Conservation (phyloP, 2,888 invertebrate genomes). For the Rhogogaster chlorosoma region DNA sequence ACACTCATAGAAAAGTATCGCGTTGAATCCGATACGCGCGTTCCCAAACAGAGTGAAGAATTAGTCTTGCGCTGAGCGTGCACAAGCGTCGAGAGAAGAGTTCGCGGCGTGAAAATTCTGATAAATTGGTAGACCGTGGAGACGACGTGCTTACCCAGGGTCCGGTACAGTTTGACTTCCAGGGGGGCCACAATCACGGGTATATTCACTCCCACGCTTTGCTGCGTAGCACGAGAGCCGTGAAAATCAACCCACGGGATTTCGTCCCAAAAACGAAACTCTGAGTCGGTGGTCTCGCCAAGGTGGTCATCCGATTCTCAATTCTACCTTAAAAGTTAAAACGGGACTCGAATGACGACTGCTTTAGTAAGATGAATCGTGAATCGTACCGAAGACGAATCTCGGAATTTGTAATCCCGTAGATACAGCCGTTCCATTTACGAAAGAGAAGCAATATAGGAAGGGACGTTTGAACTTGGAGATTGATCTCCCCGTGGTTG, state of each 20-base stretch:
- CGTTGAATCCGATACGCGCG: constrained; percentile 27
- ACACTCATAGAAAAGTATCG: constrained; percentile 3
- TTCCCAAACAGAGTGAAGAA: constrained; percentile 16
- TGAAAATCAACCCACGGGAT: constrained; percentile 67
- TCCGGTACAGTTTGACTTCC: background rate
- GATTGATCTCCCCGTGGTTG: background rate
- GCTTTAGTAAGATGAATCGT: too few relatives aligned
- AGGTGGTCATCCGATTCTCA: constrained; percentile 61
- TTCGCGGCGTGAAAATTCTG: constrained; percentile 26
- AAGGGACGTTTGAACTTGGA: background rate
- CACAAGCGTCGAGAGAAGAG: background rate
- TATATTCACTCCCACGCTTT: constrained; percentile 68
- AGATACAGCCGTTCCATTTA: background rate
- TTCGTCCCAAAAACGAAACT: constrained; percentile 65
- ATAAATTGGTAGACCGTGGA: constrained; percentile 18
- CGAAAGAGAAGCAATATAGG: background rate
- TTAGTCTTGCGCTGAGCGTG: constrained; percentile 22
- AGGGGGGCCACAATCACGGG: background rate
- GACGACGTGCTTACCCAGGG: constrained; percentile 28
- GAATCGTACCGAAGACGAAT: too few relatives aligned
- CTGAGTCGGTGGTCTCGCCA: constrained; percentile 65
- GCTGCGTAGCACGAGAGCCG: constrained; percentile 64
- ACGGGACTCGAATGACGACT: background rate
- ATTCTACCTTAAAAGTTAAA: background rate
- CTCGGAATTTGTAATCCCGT: background rate